phyloP scores from a whole-genome alignment of 2,113 vertebrate species.

The Crocuta crocuta region DNA sequence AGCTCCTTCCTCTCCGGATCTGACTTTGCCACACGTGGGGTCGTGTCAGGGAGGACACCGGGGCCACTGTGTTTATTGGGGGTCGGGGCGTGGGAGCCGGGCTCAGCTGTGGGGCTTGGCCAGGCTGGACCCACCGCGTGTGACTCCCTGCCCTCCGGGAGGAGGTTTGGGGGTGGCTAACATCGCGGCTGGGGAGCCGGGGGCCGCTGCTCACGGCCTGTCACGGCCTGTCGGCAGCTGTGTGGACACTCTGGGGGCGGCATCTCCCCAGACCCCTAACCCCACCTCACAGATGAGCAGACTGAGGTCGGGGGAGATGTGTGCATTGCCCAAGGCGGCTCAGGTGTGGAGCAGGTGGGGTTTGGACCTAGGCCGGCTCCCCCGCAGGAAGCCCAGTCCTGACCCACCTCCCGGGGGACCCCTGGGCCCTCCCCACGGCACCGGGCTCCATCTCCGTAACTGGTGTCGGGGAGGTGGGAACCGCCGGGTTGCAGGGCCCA shows the following conservation, averaged over 20 bases:
- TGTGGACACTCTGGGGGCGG: background rate
- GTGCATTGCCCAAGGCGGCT: background rate
- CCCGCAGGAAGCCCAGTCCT: background rate
- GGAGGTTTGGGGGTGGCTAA: background rate
- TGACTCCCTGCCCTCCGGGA: background rate
- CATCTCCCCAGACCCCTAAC: background rate
- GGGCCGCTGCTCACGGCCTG: background rate
- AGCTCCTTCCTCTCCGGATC: background rate
- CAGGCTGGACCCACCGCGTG: rapidly evolving
- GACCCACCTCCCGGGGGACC: background rate
- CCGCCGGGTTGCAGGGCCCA: rapidly evolving
- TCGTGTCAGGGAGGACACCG: background rate
- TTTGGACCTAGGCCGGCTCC: background rate
- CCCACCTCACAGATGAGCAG: background rate
- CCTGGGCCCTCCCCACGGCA: background rate
- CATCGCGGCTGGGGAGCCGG: background rate
- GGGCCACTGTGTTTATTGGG: background rate
- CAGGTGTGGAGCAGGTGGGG: background rate
- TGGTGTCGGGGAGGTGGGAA: background rate
- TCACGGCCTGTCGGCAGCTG: background rate
- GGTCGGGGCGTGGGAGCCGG: background rate
- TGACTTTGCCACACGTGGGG: background rate
- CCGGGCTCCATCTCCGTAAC: background rate
- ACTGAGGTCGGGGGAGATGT: background rate
- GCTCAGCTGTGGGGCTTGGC: background rate